A percentile compares a stretch with the other conserved stretches of the same genome.
Conservation (phyloP, 2,113 vertebrate species). For the Vulpes vulpes region DNA sequence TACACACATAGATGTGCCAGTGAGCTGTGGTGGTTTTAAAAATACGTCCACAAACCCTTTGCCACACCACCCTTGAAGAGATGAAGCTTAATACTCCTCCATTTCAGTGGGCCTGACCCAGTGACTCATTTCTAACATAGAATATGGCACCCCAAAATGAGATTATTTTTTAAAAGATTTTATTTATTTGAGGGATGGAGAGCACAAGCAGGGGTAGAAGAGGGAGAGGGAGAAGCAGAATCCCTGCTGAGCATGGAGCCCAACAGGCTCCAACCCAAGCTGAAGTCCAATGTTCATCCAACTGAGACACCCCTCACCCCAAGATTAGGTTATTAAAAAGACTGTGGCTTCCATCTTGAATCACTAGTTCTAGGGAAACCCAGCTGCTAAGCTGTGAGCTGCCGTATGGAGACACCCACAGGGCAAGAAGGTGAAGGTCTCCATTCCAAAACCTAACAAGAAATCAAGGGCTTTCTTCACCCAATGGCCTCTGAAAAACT, state of each 20-base stretch:
- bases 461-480: not conserved
- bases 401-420: not conserved
- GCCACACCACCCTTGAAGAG: not conserved
- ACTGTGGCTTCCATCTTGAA: slow-evolving; percentile 11
- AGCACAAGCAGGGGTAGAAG: not conserved
- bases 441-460: not conserved
- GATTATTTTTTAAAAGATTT: not conserved
- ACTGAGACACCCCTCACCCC: not conserved
- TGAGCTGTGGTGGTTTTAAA: slow-evolving; percentile 10
- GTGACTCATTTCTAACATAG: not conserved
- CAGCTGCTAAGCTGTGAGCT: not conserved
- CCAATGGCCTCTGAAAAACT: not conserved
- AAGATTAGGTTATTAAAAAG: slow-evolving; percentile 24
- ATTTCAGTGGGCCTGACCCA: not conserved
- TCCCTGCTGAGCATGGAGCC: not conserved
- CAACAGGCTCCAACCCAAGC: not conserved
- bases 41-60: not conserved
- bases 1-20: not conserved
- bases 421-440: not conserved
- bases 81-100: slow-evolving; percentile 19
- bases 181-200: not conserved
- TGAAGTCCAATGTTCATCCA: no score
- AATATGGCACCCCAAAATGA: not conserved
- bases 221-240: not conserved
- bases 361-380: not conserved